A percentile compares a stretch with the other conserved stretches of the same genome.
Evolutionary conservation across 92 coral and sea anemone species (phyloP).

Genomic region (Phenganax subtilis): DNA sequence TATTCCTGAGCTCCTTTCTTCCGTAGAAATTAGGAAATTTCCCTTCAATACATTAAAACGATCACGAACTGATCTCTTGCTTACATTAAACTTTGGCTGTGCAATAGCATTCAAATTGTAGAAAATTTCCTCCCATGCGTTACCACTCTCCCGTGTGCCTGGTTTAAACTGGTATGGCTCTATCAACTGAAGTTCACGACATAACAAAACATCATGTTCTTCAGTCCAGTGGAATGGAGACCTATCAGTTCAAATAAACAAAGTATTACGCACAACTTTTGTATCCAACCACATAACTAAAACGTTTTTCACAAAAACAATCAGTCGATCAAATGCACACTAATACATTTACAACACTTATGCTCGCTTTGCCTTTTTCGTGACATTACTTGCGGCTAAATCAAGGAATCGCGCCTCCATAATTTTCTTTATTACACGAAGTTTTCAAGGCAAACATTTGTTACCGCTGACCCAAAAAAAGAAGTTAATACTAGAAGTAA

Average conservation of each 20-base stretch:
- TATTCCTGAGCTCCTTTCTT: conserved; percentile 7
- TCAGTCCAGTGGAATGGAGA: conserved; percentile 7
- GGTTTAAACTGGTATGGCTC: neutral
- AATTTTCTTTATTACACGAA: no score
- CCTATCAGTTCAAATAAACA: neutral
- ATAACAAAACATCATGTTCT: neutral
- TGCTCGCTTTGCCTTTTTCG: no score
- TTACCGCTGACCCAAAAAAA: no score
- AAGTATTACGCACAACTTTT: no score
- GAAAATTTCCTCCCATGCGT: conserved; percentile 4
- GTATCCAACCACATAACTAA: no score
- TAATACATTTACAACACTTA: no score
- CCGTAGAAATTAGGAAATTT: neutral
- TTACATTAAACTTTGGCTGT: neutral
- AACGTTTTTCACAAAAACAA: no score
- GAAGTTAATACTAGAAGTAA: no score
- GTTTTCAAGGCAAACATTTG: no score
- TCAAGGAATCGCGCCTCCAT: no score
- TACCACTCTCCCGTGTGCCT: conserved; percentile 13
- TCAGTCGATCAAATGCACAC: no score
- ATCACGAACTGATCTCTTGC: conserved; percentile 20
- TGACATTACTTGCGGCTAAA: no score
- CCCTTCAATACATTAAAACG: neutral
- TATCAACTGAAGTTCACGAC: neutral
- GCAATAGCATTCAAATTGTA: conserved; percentile 1